phyloP scores from a whole-genome alignment of 1,140 invertebrate species.

The Drosophila simulans region DNA sequence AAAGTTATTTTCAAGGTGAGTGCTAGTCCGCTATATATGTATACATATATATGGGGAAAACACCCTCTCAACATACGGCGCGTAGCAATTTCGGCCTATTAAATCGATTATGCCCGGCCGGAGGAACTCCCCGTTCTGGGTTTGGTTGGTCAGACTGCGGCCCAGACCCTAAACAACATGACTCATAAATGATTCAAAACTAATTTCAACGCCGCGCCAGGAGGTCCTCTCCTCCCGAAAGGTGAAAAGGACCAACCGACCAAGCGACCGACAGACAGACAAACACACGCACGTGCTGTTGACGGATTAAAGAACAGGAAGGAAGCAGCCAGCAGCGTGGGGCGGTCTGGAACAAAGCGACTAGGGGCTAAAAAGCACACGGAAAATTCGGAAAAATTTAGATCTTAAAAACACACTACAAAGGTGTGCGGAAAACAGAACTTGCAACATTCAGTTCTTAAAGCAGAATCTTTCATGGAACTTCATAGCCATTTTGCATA shows the following conservation, averaged over 20 bases:
- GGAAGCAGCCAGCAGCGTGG: constrained; percentile 31
- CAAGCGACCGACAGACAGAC: constrained; percentile 14
- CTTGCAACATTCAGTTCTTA: too few relatives aligned
- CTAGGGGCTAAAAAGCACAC: constrained; percentile 8
- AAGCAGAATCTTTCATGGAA: too few relatives aligned
- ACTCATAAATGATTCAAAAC: constrained; percentile 83
- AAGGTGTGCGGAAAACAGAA: too few relatives aligned
- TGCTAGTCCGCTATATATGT: constrained; percentile 1
- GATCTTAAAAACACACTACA: background rate
- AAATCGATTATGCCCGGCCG: constrained; percentile 72
- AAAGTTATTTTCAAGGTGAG: constrained; percentile 99
- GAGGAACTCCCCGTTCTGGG: constrained; percentile 40
- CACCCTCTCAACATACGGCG: constrained; percentile 51
- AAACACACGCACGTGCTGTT: constrained; percentile 64
- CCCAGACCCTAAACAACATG: constrained; percentile 74
- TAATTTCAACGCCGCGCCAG: constrained; percentile 76
- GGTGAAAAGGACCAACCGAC: constrained; percentile 5
- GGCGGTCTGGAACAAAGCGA: constrained; percentile 3
- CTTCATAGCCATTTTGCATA: too few relatives aligned
- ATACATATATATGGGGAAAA: constrained; percentile 1
- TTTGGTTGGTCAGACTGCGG: constrained; percentile 22
- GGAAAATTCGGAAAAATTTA: background rate
- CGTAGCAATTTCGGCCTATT: constrained; percentile 71
- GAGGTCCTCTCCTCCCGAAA: constrained; percentile 46
- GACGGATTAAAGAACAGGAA: constrained; percentile 67